Evolutionary conservation across 2,888 invertebrate genomes (phyloP).

Genomic region (Parnassius smintheus): DNA sequence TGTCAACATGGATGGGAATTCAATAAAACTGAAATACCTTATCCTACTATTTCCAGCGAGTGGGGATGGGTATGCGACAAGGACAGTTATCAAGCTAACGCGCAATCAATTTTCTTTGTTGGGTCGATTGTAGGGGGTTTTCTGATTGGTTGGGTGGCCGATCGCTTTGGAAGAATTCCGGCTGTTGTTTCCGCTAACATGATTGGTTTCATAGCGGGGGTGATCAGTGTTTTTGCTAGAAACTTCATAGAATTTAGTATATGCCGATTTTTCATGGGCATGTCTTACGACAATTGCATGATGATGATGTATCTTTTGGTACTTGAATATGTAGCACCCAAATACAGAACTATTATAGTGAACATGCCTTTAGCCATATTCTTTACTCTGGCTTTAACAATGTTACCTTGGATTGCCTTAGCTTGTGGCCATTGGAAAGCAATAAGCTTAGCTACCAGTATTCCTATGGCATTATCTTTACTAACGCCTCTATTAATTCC

Average conservation of each 20-base stretch:
- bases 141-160: slow-evolving; percentile 56
- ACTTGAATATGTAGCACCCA: slow-evolving; percentile 60
- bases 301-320: slow-evolving; percentile 59
- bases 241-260: slow-evolving; percentile 50
- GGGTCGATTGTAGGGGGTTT: slow-evolving; percentile 63
- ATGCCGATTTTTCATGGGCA: slow-evolving; percentile 59
- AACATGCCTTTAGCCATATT: slow-evolving; percentile 60
- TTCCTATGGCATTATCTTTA: slow-evolving; percentile 51
- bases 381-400: slow-evolving; percentile 43
- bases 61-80: slow-evolving; percentile 63
- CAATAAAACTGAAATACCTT: slow-evolving; percentile 59
- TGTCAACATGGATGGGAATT: slow-evolving; percentile 65
- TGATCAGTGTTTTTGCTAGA: slow-evolving; percentile 46
- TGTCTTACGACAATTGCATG: slow-evolving; percentile 65
- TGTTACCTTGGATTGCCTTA: slow-evolving; percentile 60
- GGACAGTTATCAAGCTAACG: slow-evolving; percentile 58
- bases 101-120: slow-evolving; percentile 58
- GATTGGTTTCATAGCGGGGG: slow-evolving; percentile 53
- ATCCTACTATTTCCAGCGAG: slow-evolving; percentile 59
- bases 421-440: slow-evolving; percentile 60
- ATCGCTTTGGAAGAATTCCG: slow-evolving; percentile 57
- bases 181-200: slow-evolving; percentile 52
- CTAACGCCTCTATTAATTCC: slow-evolving; percentile 54
- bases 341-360: slow-evolving; percentile 56
- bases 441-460: slow-evolving; percentile 53